Evolutionary conservation across 2,113 vertebrate species (phyloP), one percentile per base, ranked within the genome.

Genomic region (Platichthys stellatus): DNA sequence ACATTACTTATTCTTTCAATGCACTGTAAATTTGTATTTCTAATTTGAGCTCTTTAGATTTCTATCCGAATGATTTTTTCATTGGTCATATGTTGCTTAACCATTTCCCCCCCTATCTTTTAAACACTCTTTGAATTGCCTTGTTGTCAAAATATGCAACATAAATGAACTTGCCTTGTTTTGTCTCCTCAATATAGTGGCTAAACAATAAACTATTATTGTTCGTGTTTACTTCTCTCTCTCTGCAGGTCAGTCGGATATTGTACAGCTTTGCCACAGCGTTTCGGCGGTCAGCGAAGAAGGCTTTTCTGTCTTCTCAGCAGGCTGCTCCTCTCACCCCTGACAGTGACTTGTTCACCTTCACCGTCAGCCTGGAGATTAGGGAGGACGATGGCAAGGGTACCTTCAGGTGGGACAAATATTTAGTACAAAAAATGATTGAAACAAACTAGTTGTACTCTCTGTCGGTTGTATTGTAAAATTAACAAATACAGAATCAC

Each of bases 361-460:
- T 99, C 88, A 98, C 97, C 0, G 97, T 99, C 76, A 98, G 98
- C 62, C 94, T 98, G 93, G 98, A 99, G 90, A 98, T 99, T 92
- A 99, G 94, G 85, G 98, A 99, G 92, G 98, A 99, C 86, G 98
- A 99, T 73, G 98, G 98, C 64, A 99, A 99, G 91, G 98, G 98
- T 24, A 97, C 97, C 73, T 99, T 97, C 95, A 99, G 98, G 98
- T 99, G 76, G 65, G 77, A 67, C n/a, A 51, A 11, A n/a, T 38
- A 20, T 61, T 60, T 28, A 28, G 2, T 28, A 28, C 26, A 28
- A 28, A 28, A 28, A 28, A 4, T 3, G 2, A 38, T 38, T 38
- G 1, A 38, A 38, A 38, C 35, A 38, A 9, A 38, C 35, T 38
- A 38, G 35, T 38, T 10, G 35, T 38, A 9, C 35, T 38, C 8